Percentiles rank a stretch among this genome's conserved stretches.
Evolutionary conservation across 2,888 invertebrate species (phyloP).

Genomic region (Eupithecia tripunctaria): DNA sequence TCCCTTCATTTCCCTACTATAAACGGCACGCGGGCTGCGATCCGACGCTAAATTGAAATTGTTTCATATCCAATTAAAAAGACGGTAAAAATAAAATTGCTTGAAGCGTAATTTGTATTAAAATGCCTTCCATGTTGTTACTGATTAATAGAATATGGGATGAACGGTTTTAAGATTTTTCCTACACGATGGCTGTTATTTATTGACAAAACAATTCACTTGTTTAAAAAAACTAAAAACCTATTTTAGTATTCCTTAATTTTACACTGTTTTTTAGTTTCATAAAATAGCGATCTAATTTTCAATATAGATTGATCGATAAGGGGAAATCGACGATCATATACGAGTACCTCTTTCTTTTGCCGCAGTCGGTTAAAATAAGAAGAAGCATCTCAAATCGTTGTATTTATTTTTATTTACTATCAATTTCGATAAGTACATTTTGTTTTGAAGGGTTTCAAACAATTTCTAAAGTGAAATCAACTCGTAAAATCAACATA

Average conservation of each 20-base stretch:
- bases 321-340: no score
- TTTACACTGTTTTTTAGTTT: no score
- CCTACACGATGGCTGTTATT: neutral
- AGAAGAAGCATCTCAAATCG: neutral
- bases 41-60: constrained; percentile 36
- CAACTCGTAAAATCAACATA: no score
- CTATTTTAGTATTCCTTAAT: no score
- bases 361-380: neutral
- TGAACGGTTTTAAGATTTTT: neutral
- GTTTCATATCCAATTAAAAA: constrained; percentile 41
- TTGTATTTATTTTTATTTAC: neutral
- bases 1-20: constrained; percentile 13
- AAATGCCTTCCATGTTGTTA: constrained; percentile 15
- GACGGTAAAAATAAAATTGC: constrained; percentile 14
- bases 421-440: neutral
- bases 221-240: no score
- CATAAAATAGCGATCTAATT: no score
- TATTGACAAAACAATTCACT: no score
- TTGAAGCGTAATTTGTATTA: constrained; percentile 16
- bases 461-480: neutral
- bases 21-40: constrained; percentile 22
- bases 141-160: neutral
- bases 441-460: neutral
- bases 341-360: no score
- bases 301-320: no score